Base-by-base conservation (phyloP, 2,888 invertebrate species). In the Gasteruption jaculator region DNA sequence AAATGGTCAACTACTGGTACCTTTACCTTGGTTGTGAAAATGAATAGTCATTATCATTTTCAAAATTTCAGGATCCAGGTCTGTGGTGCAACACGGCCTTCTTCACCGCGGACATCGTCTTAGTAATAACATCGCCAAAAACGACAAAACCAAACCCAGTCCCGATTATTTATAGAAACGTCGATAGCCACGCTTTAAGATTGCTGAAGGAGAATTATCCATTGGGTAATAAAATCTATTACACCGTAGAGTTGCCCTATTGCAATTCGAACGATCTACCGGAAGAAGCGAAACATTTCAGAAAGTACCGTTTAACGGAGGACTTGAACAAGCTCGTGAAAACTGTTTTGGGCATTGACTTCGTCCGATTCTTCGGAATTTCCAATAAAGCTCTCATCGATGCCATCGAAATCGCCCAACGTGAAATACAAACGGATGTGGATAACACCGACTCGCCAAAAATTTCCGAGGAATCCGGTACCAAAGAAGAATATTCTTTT, bases 11-110 rank as follows among this genome's bases (percentile, higher is more conserved):
- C 4, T 35, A 35, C 15, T 26, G 26, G 15, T 16, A 11, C 8
- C 14, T 15, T 2, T 36, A 8, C 10, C 3, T 11, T 20, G 5
- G 6, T 34, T 12, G 5, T 22, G 5, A 6, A 24, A 20, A 14
- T 4, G 5, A 2, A 31, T n/a, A n/a, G n/a, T n/a, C n/a, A n/a
- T n/a, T 24, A 14, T 4, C 27, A 6, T 36, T 26, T 22, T 14
- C 8, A 16, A 10, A 15, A 25, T 38, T 46, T 18, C 11, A 71
- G 70, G 65, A 68, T 51, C 63, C 66, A 2, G 58, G 58, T 11
- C 41, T 57, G 3, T 71, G 71, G 69, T 71, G 63, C 41, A 62
- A 61, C 20, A 52, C 56, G 6, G 66, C 68, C 33, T 65, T 71
- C 37, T 44, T 56, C 3, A 50, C 38, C 2, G 64, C 68, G 1